Evolutionary conservation across 2,888 invertebrate genomes (phyloP).

Genomic region (Teinopalpus imperialis): DNA sequence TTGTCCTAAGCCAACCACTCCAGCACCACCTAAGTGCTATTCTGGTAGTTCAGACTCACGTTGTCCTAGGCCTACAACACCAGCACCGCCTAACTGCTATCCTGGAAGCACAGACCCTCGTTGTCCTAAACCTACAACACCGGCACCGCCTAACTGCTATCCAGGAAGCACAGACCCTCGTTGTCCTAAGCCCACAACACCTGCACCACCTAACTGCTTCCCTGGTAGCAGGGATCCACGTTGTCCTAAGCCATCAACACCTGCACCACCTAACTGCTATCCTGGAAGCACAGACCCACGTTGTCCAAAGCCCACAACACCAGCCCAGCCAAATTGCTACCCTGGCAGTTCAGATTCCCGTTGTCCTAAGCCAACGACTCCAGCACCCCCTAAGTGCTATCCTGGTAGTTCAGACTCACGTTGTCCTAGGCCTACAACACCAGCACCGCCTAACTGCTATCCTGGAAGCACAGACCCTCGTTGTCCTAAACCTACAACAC

Average conservation of each 20-base stretch:
- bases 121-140: slow-evolving; percentile 2
- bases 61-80: not conserved
- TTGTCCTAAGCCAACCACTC: slow-evolving; percentile 5
- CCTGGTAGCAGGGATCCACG: slow-evolving; percentile 39
- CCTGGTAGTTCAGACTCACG: slow-evolving; percentile 39
- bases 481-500: slow-evolving; percentile 38
- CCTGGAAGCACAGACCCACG: slow-evolving; percentile 29
- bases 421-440: slow-evolving; percentile 47
- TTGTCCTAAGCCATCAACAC: slow-evolving; percentile 42
- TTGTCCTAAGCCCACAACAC: slow-evolving; percentile 2
- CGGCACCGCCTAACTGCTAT: not conserved
- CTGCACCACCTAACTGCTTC: too few species aligned
- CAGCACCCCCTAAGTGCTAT: slow-evolving; percentile 23
- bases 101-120: not conserved
- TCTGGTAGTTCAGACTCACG: not conserved
- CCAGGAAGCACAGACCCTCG: not conserved
- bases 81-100: not conserved
- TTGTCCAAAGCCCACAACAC: slow-evolving; percentile 42
- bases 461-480: slow-evolving; percentile 51
- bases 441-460: slow-evolving; percentile 38
- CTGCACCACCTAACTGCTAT: slow-evolving; percentile 36
- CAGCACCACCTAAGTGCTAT: not conserved
- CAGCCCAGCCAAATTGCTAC: slow-evolving; percentile 35
- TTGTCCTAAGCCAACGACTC: slow-evolving; percentile 25
- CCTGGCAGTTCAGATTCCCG: not conserved